Base-by-base conservation (phyloP, 2,888 invertebrate genomes). In the Drosophila mettleri region DNA sequence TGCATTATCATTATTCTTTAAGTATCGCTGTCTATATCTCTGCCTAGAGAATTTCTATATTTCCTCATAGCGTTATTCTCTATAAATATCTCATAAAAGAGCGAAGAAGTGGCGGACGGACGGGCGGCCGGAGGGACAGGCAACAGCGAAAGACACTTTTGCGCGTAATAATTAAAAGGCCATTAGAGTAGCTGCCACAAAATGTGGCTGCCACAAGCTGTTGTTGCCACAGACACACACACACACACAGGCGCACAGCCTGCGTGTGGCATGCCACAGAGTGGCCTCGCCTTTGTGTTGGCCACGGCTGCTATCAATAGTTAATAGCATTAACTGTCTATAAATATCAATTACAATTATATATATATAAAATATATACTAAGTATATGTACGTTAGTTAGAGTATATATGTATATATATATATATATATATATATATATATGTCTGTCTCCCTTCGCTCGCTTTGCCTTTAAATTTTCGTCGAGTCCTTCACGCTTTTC, bases 81-180 rank as follows among this genome's bases (percentile, higher is more conserved):
- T 14, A 18, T 16, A 29, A 27, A 45, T 45, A 45, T 20, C 38
- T 49, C 27, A 55, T 48, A 46, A 38, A 29, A 52, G 33, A 16
- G 24, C 24, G 5, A 5, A 8, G 10, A 22, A 41, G 14, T 1
- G 22, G 12, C 31, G 3, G 14, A 5, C n/a, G 10, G 41, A 41
- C 22, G 2, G 22, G 12, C 31, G 3, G 14, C 8, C 22, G 7
- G 22, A 22, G 1, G 5, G 27, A 33, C 8, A 31, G 20, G 29
- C 24, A 33, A 58, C 54, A 74, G 58, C 46, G 22, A 74, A 29
- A 58, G 64, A 54, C 31, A 53, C 53, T 73, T 66, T 73, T 51
- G 66, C 41, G 55, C 68, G 60, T 48, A 71, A 69, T 74, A 81
- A 78, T 78, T 78, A 78, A 78, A 78, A 78, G 67, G 45, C 62